A percentile compares a stretch with the other conserved stretches of the same genome.
These are phyloP conservation scores for Rhagonycha lutea DNA, from an alignment of 2,888 invertebrate genomes.

Conservation along the genomic window DNA sequence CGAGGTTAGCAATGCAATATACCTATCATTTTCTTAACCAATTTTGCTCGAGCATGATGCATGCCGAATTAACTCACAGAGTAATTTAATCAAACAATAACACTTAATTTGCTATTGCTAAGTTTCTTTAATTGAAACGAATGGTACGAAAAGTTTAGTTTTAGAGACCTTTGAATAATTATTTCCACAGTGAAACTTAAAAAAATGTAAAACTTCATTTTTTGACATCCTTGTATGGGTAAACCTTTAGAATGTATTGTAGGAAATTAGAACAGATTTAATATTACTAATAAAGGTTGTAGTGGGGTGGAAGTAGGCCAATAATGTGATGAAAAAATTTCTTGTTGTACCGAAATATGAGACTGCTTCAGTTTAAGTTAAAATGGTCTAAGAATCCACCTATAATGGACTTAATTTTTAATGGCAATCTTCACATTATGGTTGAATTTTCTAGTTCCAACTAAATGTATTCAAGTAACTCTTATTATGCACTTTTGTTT, in stretches of 20 bases:
- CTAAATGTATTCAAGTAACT: no score
- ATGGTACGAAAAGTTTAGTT: not conserved
- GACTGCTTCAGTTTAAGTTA: no score
- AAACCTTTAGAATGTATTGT: not conserved
- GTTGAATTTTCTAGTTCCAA: no score
- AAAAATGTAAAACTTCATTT: not conserved
- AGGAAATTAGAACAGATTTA: not conserved
- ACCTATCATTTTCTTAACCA: conserved; percentile 12
- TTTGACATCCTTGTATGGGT: not conserved
- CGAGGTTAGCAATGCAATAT: conserved; percentile 49
- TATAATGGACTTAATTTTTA: no score
- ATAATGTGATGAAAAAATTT: not conserved
- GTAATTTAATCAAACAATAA: not conserved
- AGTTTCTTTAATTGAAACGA: not conserved
- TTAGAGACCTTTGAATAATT: not conserved
- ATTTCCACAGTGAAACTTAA: not conserved
- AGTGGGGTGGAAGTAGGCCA: not conserved
- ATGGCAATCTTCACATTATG: no score
- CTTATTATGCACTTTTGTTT: no score
- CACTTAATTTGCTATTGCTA: not conserved
- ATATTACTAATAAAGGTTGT: not conserved
- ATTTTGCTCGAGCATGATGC: conserved; percentile 16
- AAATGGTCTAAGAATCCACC: no score
- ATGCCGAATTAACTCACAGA: conserved; percentile 4
- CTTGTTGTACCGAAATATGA: no score